Conservation (phyloP, 2,797 vertebrate genomes). For the Meda fulgida region DNA sequence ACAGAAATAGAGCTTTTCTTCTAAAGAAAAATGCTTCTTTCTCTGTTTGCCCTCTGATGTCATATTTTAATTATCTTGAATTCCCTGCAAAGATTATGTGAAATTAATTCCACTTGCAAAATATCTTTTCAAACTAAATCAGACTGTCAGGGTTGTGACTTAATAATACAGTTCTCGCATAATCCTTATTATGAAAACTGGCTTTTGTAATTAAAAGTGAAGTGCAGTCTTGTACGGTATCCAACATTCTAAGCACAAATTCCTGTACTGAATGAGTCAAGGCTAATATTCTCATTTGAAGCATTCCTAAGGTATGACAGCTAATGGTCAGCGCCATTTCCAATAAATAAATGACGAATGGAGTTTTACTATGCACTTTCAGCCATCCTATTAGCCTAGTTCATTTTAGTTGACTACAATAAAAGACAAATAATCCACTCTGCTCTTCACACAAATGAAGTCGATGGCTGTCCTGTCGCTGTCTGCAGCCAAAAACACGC, state of each 20-base stretch:
- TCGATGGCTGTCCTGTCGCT: not conserved
- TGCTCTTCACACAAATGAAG: not conserved
- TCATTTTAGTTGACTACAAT: not conserved
- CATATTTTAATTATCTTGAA: conserved; percentile 62
- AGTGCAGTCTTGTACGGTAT: conserved; percentile 31
- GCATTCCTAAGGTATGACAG: conserved; percentile 57
- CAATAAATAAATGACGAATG: conserved; percentile 48
- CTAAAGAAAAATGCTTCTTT: conserved; percentile 67
- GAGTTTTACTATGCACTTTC: conserved; percentile 15
- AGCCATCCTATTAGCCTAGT: not conserved
- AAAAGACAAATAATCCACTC: not conserved
- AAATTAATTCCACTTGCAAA: conserved; percentile 69
- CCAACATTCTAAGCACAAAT: conserved; percentile 43
- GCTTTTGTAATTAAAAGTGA: conserved; percentile 56
- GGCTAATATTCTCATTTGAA: conserved; percentile 57
- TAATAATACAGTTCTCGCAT: conserved; percentile 61
- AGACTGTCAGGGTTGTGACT: conserved; percentile 59
- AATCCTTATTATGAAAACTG: conserved; percentile 59
- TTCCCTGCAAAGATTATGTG: conserved; percentile 62
- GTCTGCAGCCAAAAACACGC: conserved; percentile 65
- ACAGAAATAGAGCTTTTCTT: conserved; percentile 61
- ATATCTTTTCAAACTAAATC: conserved; percentile 60
- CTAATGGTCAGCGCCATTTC: conserved; percentile 52
- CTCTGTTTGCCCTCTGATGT: conserved; percentile 52
- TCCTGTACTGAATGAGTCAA: conserved; percentile 37